These are phyloP conservation scores for Rhaphigaster nebulosa DNA, from an alignment of 2,888 invertebrate species.

Conservation along the genomic window DNA sequence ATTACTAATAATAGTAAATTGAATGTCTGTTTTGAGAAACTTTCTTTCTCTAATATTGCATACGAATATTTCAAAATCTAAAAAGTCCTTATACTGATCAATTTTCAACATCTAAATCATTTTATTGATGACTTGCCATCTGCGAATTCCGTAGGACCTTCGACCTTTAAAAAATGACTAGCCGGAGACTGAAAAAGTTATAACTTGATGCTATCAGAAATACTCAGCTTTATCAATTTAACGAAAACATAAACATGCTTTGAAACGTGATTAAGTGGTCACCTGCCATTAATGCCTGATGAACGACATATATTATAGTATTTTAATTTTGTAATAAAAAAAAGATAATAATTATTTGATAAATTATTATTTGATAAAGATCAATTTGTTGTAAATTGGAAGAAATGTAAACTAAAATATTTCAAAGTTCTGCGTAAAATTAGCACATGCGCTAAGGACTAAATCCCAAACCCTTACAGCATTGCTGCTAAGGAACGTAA, in stretches of 20 bases:
- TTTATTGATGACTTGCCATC: neutral
- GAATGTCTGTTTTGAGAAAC: too few relatives aligned
- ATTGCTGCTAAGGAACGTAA: slow-evolving; percentile 18
- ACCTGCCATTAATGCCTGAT: neutral
- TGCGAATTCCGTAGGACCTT: neutral
- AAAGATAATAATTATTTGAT: neutral
- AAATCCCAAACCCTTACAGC: neutral
- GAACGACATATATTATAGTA: neutral
- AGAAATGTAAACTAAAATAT: neutral
- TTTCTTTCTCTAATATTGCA: neutral
- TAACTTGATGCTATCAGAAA: neutral
- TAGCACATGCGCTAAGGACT: slow-evolving; percentile 33
- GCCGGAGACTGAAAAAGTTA: neutral
- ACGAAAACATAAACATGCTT: neutral
- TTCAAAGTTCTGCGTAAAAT: slow-evolving; percentile 6
- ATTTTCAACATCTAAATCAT: neutral
- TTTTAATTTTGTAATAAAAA: neutral
- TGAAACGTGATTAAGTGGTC: neutral
- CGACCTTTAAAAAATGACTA: neutral
- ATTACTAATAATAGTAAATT: too few relatives aligned
- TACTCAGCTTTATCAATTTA: neutral
- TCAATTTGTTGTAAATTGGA: neutral
- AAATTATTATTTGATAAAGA: neutral
- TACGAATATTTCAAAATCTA: neutral
- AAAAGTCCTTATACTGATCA: neutral